Conservation (phyloP, 2,888 invertebrate genomes). For the Limnephilus rhombicus region DNA sequence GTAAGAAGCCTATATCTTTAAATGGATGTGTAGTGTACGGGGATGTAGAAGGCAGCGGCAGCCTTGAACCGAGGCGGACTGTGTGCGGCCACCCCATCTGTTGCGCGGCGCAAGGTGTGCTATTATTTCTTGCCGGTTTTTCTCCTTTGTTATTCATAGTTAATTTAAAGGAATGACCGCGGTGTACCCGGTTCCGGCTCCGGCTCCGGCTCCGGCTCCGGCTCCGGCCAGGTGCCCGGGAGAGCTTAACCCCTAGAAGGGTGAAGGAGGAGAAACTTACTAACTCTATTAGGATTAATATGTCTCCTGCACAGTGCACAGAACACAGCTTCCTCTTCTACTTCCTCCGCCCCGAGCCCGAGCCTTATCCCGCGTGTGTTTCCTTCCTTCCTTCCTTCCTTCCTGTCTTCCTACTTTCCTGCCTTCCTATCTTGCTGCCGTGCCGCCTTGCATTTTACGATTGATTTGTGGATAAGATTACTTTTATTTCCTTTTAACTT, state of each 20-base stretch:
- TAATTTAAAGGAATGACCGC: conserved; percentile 65
- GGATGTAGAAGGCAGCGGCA: neutral
- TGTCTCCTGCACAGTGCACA: conserved; percentile 36
- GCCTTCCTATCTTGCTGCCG: neutral
- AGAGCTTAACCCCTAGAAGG: conserved; percentile 21
- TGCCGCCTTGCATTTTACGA: neutral
- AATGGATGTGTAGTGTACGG: neutral
- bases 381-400: too few relatives aligned
- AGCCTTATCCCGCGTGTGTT: too few relatives aligned
- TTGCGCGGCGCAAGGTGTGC: conserved; percentile 20
- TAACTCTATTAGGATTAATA: conserved; percentile 66
- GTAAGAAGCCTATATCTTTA: neutral
- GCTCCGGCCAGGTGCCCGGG: conserved; percentile 39
- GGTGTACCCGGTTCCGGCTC: conserved; percentile 22
- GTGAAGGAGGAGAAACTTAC: conserved; percentile 19
- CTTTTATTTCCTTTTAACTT: neutral
- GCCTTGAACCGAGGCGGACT: neutral
- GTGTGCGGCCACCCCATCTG: neutral
- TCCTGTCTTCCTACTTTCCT: too few relatives aligned
- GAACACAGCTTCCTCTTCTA: neutral
- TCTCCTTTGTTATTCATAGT: conserved; percentile 59
- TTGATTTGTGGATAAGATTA: conserved; percentile 5
- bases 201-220: conserved; percentile 12
- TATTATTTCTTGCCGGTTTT: conserved; percentile 53
- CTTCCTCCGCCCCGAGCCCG: too few relatives aligned